Base-by-base conservation (phyloP, 2,113 vertebrate species). In the Struthio camelus region DNA sequence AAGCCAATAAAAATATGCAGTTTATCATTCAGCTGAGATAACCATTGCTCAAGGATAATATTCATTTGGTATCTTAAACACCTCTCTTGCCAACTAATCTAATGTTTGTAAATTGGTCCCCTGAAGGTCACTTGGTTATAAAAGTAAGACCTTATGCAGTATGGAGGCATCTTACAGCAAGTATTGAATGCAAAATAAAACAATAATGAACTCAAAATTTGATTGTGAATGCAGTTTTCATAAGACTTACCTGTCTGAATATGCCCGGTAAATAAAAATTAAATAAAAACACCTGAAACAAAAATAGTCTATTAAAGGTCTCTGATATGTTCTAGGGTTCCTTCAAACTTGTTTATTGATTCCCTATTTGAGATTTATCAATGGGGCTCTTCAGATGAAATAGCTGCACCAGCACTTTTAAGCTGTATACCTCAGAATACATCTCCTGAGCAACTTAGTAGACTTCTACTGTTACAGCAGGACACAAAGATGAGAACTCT, bases 111-210 rank as follows among this genome's bases (percentile, higher is more conserved):
- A 79, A 69, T 65, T 61, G n/a, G 73, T 82, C 16, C 42, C 48
- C 62, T 92, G 86, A 95, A 96, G 92, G 81, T 95, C 84, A 89
- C 17, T 87, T 73, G 66, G 24, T 80, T 95, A 32, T 88, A 89
- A 90, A 94, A 77, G 67, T 44, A 27, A 53, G 66, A 66, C 62
- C 22, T 83, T 12, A 6, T 58, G 10, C 27, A 58, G 22, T 50
- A 64, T 8, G 65, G 20, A 72, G 17, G 13, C 17, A 51, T 84
- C 89, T 88, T 90, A 84, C 32, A 87, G 28, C 1, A 27, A 28
- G 15, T 75, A 66, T 64, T 76, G 48, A 95, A 30, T 28, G 25
- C 11, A 85, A 44, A 34, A 20, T 2, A 38, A 56, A 81, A 75
- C 3, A 6, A 54, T 38, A 79, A n/a, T 27, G 75, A 79, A 51